phyloP scores from a whole-genome alignment of 2,113 vertebrate genomes.

The Campylomormyrus tamandua region DNA sequence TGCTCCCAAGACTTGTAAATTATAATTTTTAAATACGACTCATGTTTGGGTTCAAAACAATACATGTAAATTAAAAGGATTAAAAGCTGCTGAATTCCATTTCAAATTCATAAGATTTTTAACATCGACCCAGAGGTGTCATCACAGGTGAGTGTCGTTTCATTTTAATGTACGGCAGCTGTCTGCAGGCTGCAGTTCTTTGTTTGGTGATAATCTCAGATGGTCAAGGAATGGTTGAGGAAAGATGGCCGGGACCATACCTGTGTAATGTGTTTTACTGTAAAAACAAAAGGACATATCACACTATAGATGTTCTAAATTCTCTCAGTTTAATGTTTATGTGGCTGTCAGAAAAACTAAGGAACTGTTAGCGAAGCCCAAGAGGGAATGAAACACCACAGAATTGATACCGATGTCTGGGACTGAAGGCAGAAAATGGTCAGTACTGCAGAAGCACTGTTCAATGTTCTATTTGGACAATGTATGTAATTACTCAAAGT shows the following conservation, averaged over 20 bases:
- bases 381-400: neutral
- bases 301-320: too few relatives aligned
- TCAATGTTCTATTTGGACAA: neutral
- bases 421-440: neutral
- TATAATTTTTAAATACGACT: neutral
- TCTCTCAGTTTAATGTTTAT: neutral
- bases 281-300: neutral
- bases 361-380: neutral
- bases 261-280: neutral
- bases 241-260: neutral
- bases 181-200: neutral
- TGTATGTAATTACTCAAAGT: neutral
- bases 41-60: neutral
- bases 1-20: neutral
- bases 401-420: neutral
- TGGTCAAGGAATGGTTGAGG: neutral
- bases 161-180: neutral
- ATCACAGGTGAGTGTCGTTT: neutral
- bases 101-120: neutral
- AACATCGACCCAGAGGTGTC: neutral
- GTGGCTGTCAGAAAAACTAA: neutral
- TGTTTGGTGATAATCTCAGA: neutral
- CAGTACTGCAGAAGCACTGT: neutral
- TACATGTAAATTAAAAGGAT: neutral
- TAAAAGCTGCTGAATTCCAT: neutral